Conservation (phyloP, 2,888 invertebrate species). For the Alentia gelatinosa region DNA sequence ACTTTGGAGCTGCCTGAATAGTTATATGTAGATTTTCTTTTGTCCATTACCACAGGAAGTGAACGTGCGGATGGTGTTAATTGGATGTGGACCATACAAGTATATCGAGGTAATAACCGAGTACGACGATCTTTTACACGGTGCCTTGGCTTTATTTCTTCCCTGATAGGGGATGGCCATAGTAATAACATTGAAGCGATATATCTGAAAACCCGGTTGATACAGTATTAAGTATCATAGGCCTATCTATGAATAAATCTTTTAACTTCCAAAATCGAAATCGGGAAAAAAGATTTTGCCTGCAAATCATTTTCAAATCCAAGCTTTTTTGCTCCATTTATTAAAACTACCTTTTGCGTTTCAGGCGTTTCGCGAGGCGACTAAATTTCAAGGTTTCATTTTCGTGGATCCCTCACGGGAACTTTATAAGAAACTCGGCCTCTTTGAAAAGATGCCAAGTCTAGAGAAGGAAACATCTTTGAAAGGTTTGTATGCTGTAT, state of each 20-base stretch:
- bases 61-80: conserved; percentile 74
- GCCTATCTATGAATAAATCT: too few relatives aligned
- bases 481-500: neutral
- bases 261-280: too few relatives aligned
- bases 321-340: too few relatives aligned
- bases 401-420: conserved; percentile 76
- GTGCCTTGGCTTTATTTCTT: too few relatives aligned
- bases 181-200: too few relatives aligned
- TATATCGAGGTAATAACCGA: conserved; percentile 76
- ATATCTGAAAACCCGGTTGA: too few relatives aligned
- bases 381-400: conserved; percentile 70
- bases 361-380: conserved; percentile 73
- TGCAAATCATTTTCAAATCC: too few relatives aligned
- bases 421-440: conserved; percentile 71
- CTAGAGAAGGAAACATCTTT: too few relatives aligned
- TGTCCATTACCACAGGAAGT: conserved; percentile 70
- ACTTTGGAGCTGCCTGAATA: neutral
- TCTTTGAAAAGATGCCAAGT: conserved; percentile 10
- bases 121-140: too few relatives aligned
- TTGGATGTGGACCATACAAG: conserved; percentile 75
- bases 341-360: conserved; percentile 57
- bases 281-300: too few relatives aligned
- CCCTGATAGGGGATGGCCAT: too few relatives aligned
- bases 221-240: too few relatives aligned
- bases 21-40: neutral